Percentiles rank a stretch among this genome's conserved stretches.
Conservation (phyloP, 1,140 invertebrate species). For the Ruditapes philippinarum region DNA sequence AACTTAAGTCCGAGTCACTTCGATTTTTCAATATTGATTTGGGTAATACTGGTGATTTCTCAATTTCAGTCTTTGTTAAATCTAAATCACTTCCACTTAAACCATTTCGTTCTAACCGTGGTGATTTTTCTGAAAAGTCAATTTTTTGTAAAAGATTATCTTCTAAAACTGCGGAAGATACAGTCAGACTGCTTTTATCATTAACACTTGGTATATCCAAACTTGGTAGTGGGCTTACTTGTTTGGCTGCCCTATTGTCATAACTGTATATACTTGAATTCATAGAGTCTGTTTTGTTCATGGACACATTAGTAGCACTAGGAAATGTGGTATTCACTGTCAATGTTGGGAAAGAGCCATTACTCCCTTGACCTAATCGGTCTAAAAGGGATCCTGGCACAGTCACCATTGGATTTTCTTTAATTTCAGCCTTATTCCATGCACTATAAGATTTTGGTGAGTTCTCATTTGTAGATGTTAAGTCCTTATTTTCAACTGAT, state of each 20-base stretch:
- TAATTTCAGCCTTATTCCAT: conserved; percentile 85
- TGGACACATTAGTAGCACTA: conserved; percentile 45
- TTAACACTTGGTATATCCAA: conserved; percentile 36
- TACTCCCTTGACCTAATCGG: conserved; percentile 68
- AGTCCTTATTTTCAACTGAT: conserved; percentile 91
- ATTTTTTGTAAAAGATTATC: not conserved
- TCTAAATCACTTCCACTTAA: conserved; percentile 18
- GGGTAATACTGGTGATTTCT: not conserved
- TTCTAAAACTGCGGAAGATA: not conserved
- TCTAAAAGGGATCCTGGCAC: conserved; percentile 72
- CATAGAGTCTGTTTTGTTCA: conserved; percentile 33
- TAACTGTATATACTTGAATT: conserved; percentile 17
- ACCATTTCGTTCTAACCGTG: conserved; percentile 10
- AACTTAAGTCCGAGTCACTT: conserved; percentile 4
- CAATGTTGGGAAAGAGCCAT: conserved; percentile 73
- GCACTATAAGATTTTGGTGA: conserved; percentile 70
- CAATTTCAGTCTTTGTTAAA: not conserved
- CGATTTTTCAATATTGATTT: conserved; percentile 35
- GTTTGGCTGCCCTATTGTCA: conserved; percentile 6
- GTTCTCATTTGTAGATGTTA: conserved; percentile 52
- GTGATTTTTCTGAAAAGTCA: not conserved
- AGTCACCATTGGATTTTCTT: conserved; percentile 82
- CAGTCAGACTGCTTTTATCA: not conserved
- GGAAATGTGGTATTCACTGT: conserved; percentile 70
- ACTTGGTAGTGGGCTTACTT: not conserved